Evolutionary conservation across 1,140 invertebrate species (phyloP).

Genomic region (Drosophila obscura): DNA sequence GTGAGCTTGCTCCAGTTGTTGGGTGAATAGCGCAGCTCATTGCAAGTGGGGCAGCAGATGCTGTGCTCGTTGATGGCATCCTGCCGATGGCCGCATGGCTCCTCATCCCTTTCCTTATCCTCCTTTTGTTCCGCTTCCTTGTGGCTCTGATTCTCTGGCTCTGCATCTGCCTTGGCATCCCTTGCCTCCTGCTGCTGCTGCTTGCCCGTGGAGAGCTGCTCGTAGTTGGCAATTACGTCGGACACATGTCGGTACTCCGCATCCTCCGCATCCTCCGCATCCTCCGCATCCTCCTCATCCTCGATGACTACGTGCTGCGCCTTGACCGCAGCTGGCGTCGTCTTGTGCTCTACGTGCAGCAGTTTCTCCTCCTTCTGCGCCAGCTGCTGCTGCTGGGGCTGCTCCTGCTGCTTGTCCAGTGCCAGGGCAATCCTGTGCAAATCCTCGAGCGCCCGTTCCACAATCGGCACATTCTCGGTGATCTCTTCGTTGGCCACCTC

Average conservation of each 20-base stretch:
- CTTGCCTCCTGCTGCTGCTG: neutral
- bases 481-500: constrained; percentile 18
- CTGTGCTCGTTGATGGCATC: neutral
- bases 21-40: constrained; percentile 60
- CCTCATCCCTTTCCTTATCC: neutral
- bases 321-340: constrained; percentile 50
- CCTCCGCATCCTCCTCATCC: constrained; percentile 42
- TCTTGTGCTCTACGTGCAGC: constrained; percentile 52
- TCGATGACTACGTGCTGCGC: constrained; percentile 67
- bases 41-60: constrained; percentile 57
- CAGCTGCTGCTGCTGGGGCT: constrained; percentile 12
- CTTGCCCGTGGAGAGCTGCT: constrained; percentile 54
- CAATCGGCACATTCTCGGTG: constrained; percentile 74
- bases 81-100: constrained; percentile 6
- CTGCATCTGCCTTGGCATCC: neutral
- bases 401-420: constrained; percentile 22
- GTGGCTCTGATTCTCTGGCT: neutral
- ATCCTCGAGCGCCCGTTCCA: constrained; percentile 72
- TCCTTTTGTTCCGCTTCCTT: neutral
- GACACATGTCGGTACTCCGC: constrained; percentile 62
- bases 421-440: constrained; percentile 66
- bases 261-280: neutral
- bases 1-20: constrained; percentile 66
- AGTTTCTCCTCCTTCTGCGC: neutral
- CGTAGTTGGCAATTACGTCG: constrained; percentile 76